Conservation (phyloP, 2,888 invertebrate genomes). For the Glyphotaelius pellucidus region DNA sequence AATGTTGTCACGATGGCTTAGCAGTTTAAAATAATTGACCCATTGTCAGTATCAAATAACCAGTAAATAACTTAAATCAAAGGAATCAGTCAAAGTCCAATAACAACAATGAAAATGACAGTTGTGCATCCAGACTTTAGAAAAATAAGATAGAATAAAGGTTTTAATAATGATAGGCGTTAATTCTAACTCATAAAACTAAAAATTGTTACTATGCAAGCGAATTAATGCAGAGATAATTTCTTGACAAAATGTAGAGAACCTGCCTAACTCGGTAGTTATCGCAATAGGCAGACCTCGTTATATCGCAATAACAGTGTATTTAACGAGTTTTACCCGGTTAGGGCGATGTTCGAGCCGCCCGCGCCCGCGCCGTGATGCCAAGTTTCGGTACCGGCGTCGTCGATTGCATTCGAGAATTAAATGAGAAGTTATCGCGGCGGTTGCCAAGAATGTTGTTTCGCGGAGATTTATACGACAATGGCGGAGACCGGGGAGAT, state of each 20-base stretch:
- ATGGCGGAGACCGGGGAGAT: background rate
- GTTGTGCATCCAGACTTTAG: background rate
- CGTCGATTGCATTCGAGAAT: conserved; percentile 57
- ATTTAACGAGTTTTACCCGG: conserved; percentile 48
- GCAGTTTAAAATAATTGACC: no score
- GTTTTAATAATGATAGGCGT: background rate
- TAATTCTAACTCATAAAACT: background rate
- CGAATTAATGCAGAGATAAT: background rate
- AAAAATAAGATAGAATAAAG: background rate
- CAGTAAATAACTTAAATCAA: no score
- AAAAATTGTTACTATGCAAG: background rate
- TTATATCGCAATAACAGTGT: conserved; percentile 47
- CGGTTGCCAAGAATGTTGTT: conserved; percentile 55
- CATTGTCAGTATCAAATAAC: no score
- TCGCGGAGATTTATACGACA: conserved; percentile 39
- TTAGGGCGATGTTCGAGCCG: conserved; percentile 42
- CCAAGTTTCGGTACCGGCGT: conserved; percentile 55
- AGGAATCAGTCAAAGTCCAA: no score
- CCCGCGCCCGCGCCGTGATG: no score
- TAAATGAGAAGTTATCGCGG: conserved; percentile 56
- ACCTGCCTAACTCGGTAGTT: background rate
- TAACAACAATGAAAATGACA: no score
- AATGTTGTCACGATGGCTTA: no score
- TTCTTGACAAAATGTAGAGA: conserved; percentile 32
- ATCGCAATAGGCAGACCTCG: conserved; percentile 41